Evolutionary conservation across 2,888 invertebrate species (phyloP), one percentile per base, ranked within the genome.

Genomic region (Chloromyia formosa): DNA sequence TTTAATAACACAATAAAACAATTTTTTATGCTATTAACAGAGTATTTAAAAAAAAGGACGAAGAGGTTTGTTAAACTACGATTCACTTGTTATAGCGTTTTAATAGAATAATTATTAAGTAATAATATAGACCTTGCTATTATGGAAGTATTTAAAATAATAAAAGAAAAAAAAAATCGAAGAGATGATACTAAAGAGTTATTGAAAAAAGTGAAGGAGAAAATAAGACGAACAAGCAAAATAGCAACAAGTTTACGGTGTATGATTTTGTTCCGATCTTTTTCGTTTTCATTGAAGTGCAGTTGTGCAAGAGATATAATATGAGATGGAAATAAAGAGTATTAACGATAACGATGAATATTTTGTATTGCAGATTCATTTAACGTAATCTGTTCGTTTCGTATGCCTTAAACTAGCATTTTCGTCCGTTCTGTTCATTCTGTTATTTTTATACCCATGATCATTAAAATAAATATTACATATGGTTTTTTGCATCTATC

Each of bases 21-120:
- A 35, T 69, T 69, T 71, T 71, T 56, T 40, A 58, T 58, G 56
- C 71, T 58, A 56, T 71, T 71, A 71, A 71, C 71, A 71, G 71
- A 71, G 71, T 58, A 58, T 71, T 56, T 58, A 71, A 58, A 49
- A 66, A 20, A 35, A 35, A 35, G 7, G 27, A 35, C 2, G 45
- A 20, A 49, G 42, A 71, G 45, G 71, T 71, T 71, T 71, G 71
- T 71, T 71, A 58, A 71, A 71, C 56, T 71, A 71, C 71, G 56
- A 71, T 71, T 71, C 71, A 71, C 71, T 71, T 71, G 71, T 71
- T 71, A 71, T 71, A 58, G 71, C 71, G 71, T 71, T 71, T 71
- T 71, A 71, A 71, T 71, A 71, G 71, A 69, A 71, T 71, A 71
- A 71, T 71, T 71, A 60, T 60, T 60, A 60, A 60, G 60, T 60